Evolutionary conservation across 2,888 invertebrate species (phyloP), one percentile per base, ranked within the genome.

Genomic region (Harpagoxenus sublaevis): DNA sequence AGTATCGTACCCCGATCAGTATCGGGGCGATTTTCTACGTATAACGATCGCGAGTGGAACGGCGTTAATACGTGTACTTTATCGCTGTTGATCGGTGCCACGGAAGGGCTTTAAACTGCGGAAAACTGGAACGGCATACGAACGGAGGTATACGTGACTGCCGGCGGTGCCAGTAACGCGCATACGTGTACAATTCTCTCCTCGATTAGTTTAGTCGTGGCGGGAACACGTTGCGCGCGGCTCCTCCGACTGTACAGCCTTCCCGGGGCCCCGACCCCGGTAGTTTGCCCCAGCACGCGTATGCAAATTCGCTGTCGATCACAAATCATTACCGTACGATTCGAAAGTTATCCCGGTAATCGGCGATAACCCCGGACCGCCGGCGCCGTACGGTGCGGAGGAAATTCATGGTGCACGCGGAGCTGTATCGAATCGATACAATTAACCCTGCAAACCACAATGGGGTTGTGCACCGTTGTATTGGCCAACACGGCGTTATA

Each of bases 391-490:
- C 65, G 85, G 75, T 74, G 70, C 57, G 71, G 31, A 60, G 63
- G 86, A 90, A 89, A 89, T 89, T 88, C 89, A 86, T 87, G 84
- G 90, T 81, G 62, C 84, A 78, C 70, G 68, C 79, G 73, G 15
- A 55, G 70, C 87, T 60, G 63, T 84, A 84, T 85, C 87, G 88
- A 90, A 88, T 90, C 87, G 88, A 84, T 87, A 88, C 86, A 88
- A 89, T 89, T 90, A 90, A 89, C 88, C 84, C 79, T 66, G 71
- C 77, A 53, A 75, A 86, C 89, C 87, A 68, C 88, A 89, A 81
- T 84, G 70, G 79, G 77, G 84, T 83, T 86, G 79, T 51, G 88
- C 73, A 86, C 83, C 74, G 68, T 68, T 85, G 89, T 87, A 78
- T 83, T 63, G 73, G 68, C 68, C 73, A 45, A 71, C 55, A 75